phyloP scores from a whole-genome alignment of 2,797 vertebrate genomes.

The Salarias fasciatus region DNA sequence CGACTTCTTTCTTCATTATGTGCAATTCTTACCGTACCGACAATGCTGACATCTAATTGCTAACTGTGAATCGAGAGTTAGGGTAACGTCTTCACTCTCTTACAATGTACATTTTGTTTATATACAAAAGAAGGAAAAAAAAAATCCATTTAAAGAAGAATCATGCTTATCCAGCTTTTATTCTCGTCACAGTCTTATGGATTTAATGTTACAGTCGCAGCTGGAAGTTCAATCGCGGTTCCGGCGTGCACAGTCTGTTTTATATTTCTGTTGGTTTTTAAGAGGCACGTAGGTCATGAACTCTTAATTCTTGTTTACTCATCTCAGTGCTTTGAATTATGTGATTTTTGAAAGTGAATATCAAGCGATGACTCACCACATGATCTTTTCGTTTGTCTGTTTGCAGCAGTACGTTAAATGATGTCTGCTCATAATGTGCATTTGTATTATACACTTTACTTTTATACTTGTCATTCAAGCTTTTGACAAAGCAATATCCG shows the following conservation, averaged over 20 bases:
- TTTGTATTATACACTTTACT: conserved; percentile 63
- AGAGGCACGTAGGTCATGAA: conserved; percentile 46
- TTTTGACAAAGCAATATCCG: conserved; percentile 78
- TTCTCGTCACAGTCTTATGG: conserved; percentile 52
- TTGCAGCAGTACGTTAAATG: conserved; percentile 34
- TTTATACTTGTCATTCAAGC: conserved; percentile 56
- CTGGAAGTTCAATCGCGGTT: conserved; percentile 54
- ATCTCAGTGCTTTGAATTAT: conserved; percentile 40
- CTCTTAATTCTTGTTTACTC: conserved; percentile 40
- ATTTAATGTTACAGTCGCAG: conserved; percentile 52
- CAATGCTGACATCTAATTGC: conserved; percentile 74
- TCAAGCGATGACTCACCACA: conserved; percentile 44
- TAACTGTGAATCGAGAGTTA: conserved; percentile 82
- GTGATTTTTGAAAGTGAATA: conserved; percentile 32
- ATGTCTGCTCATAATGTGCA: conserved; percentile 48
- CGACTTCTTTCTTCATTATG: conserved; percentile 31
- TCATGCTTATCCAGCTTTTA: conserved; percentile 57
- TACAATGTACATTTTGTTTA: conserved; percentile 81
- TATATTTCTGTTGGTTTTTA: conserved; percentile 55
- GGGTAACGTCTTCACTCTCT: conserved; percentile 54
- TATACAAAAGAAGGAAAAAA: conserved; percentile 51
- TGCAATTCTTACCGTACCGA: conserved; percentile 72
- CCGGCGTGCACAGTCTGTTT: conserved; percentile 57
- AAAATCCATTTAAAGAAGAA: conserved; percentile 59
- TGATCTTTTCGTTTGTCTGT: conserved; percentile 34